Percentiles rank a stretch among this genome's conserved stretches.
Conservation (phyloP, 2,888 invertebrate species). For the Caenorhabditis sp. region DNA sequence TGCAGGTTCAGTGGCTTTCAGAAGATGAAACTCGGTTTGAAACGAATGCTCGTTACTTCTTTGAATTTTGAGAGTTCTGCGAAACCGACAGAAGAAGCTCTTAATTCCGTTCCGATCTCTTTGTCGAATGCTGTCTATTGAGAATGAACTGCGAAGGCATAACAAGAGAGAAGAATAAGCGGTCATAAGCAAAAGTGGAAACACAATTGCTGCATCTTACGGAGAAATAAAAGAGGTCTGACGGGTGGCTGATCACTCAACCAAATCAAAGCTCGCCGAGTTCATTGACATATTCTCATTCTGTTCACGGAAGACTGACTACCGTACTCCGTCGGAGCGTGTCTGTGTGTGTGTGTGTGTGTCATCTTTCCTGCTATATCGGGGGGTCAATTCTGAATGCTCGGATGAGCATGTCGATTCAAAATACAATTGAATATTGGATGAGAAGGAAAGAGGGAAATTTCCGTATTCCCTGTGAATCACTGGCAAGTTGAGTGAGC, state of each 20-base stretch:
- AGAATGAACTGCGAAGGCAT: no score
- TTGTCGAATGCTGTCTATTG: no score
- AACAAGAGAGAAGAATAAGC: background rate
- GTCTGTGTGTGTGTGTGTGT: background rate
- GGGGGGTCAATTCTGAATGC: constrained; percentile 1
- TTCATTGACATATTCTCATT: constrained; percentile 6
- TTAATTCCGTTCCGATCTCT: no score
- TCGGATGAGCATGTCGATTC: background rate
- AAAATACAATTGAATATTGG: constrained; percentile 10
- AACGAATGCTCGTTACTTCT: no score
- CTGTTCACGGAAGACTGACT: constrained; percentile 21
- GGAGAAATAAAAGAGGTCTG: background rate
- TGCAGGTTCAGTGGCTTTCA: no score
- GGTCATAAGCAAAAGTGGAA: background rate
- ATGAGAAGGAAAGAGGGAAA: background rate
- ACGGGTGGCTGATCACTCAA: constrained; percentile 25
- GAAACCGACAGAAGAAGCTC: background rate
- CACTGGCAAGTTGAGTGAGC: no score
- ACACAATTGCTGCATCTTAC: no score
- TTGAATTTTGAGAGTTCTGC: background rate
- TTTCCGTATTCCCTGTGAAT: no score
- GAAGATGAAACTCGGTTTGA: no score
- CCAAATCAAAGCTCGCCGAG: constrained; percentile 39
- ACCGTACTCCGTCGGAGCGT: no score
- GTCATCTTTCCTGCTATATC: constrained; percentile 10